Base-by-base conservation (phyloP, 1,140 invertebrate genomes). In the Myzus persicae region DNA sequence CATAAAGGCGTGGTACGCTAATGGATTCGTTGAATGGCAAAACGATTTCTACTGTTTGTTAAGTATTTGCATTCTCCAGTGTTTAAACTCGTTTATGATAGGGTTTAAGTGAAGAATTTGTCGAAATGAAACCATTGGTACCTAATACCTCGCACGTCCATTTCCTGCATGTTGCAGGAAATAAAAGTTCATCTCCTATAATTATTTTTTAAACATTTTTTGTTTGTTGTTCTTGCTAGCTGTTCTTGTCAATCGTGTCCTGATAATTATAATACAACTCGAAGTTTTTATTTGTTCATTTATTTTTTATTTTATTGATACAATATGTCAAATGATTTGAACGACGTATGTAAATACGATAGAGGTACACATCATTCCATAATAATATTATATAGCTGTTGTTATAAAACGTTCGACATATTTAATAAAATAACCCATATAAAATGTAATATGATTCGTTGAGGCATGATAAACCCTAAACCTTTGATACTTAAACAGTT, bases 1-100 rank as follows among this genome's bases (percentile, higher is more conserved):
- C 44, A 87, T 87, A 48, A 87, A 44, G 44, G 85, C 85, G 44
- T 87, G 85, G 85, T 36, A 48, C 31, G 85, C 42, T 87, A 87
- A 87, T 87, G 87, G 44, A 89, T 51, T 89, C 22, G 87, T 89
- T 89, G 31, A 89, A 89, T 51, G 36, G 87, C n/a, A 36, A 89
- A 89, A 89, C 46, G 44, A 51, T 48, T 89, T 88, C n/a, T 89
- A 89, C 46, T 89, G 87, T 88, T 88, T 24, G 44, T 20, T 88
- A 88, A 88, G 51, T 88, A 89, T 48, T 89, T 89, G 87, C 22
- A 36, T 51, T 51, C 24, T 51, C n/a, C n/a, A 24, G 48, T 48
- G 22, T 89, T 51, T 89, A 36, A 51, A 36, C 7, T 22, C 7
- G 9, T 89, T 89, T 38, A 11, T 22, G 48, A 88, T 88, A 9